Evolutionary conservation across 2,113 vertebrate genomes (phyloP), one percentile per base, ranked within the genome.

Genomic region (Cettia cetti): DNA sequence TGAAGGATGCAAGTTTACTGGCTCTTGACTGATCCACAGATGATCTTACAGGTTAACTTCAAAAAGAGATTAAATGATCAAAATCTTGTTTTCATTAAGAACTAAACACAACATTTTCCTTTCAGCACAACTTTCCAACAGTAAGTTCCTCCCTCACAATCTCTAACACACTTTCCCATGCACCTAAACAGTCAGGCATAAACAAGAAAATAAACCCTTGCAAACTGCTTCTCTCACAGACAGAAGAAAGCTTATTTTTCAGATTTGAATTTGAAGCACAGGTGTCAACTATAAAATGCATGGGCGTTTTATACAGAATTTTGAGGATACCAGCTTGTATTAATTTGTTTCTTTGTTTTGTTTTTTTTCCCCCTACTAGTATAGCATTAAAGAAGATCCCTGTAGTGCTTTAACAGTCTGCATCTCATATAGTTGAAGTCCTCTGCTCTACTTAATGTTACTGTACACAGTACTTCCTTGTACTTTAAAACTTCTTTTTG

Each of bases 201-300:
- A 91, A 89, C 50, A 80, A 68, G 61, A 95, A 86, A 88, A 70
- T 57, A 71, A 91, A 78, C 6, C 5, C 68, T 72, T 74, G 68
- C 57, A 70, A 80, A 82, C n/a, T 30, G 10, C 68, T 92, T 92
- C 54, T 70, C 39, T 87, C 80, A 86, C 49, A 96, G 49, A 63
- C 49, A 89, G 64, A 69, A 88, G 60, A 83, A 80, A 92, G 11
- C 44, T 81, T 85, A 49, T 93, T 95, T 83, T 93, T 82, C 53
- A 84, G 44, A 77, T 91, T 60, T 92, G 45, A 91, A 76, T 83
- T 70, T 64, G 72, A 96, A 90, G 50, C 30, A 79, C 39, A 63
- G 42, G 78, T 68, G 31, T 72, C 15, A 7, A 78, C n/a, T 83
- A 70, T 15, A 65, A 89, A 84, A 94, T 71, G 21, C 57, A 56